These are phyloP conservation scores for Sternotherus odoratus DNA, from an alignment of 2,797 vertebrate genomes.

Conservation along the genomic window DNA sequence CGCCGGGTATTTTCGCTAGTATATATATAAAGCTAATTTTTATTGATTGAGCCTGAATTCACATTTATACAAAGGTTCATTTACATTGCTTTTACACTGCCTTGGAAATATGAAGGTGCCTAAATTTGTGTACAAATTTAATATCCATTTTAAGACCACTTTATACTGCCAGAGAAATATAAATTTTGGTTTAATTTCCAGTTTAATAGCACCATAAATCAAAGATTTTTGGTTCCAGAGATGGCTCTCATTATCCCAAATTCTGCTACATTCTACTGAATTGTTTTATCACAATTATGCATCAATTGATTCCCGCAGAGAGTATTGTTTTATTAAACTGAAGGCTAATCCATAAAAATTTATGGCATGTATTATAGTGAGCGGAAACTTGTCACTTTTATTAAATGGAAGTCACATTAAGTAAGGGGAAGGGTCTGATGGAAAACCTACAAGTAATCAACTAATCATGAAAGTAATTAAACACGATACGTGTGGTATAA, in stretches of 20 bases:
- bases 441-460: conserved; percentile 23
- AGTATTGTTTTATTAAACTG: conserved; percentile 53
- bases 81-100: neutral
- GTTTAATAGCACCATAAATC: neutral
- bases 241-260: neutral
- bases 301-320: conserved; percentile 21
- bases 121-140: neutral
- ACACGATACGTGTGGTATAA: conserved; percentile 5
- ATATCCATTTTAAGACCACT: neutral
- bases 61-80: too few relatives aligned
- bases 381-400: conserved; percentile 5
- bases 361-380: conserved; percentile 30
- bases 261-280: neutral
- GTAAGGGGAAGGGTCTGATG: conserved; percentile 4
- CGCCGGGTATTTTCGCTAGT: too few relatives aligned
- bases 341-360: conserved; percentile 50
- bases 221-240: neutral
- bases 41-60: too few relatives aligned
- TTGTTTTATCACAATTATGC: conserved; percentile 41
- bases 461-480: conserved; percentile 17
- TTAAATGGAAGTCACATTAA: conserved; percentile 1
- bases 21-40: too few relatives aligned
- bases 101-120: neutral
- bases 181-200: neutral
- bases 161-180: neutral